Conservation (phyloP, 2,888 invertebrate species). For the Apodemia duryi region DNA sequence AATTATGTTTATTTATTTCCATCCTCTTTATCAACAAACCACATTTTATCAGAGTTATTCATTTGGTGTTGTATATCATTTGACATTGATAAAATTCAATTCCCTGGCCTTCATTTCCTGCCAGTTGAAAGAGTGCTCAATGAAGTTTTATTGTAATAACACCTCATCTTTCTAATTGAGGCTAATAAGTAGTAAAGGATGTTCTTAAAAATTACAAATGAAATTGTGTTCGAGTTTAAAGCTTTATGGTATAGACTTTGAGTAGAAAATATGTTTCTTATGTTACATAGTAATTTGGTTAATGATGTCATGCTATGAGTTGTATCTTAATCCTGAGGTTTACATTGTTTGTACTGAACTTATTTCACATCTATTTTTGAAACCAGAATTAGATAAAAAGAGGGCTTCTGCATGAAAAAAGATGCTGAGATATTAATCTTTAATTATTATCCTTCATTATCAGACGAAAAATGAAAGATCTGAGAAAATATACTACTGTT, state of each 20-base stretch:
- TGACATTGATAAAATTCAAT: conserved; percentile 41
- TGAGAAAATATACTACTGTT: no score
- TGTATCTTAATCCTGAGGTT: conserved; percentile 18
- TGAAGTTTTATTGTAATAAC: conserved; percentile 46
- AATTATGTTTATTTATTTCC: conserved; percentile 23
- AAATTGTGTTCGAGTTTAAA: conserved; percentile 32
- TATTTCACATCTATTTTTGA: conserved; percentile 12
- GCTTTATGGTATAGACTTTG: conserved; percentile 35
- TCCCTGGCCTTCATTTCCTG: conserved; percentile 35
- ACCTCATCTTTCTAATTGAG: conserved; percentile 57
- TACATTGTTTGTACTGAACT: not conserved
- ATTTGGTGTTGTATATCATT: conserved; percentile 37
- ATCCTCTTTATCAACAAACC: conserved; percentile 23
- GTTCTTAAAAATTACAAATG: conserved; percentile 22
- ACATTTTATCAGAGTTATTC: conserved; percentile 36
- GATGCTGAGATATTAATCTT: no score
- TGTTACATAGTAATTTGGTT: not conserved
- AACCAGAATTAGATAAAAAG: not conserved
- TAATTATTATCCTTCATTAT: no score
- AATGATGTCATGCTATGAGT: conserved; percentile 22
- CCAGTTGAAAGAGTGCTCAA: conserved; percentile 37
- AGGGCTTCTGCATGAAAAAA: no score
- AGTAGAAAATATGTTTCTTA: conserved; percentile 11
- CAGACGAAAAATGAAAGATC: no score
- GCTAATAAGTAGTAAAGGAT: conserved; percentile 49